Evolutionary conservation across 2,113 vertebrate genomes (phyloP).

Genomic region (Benthochromis sp.): DNA sequence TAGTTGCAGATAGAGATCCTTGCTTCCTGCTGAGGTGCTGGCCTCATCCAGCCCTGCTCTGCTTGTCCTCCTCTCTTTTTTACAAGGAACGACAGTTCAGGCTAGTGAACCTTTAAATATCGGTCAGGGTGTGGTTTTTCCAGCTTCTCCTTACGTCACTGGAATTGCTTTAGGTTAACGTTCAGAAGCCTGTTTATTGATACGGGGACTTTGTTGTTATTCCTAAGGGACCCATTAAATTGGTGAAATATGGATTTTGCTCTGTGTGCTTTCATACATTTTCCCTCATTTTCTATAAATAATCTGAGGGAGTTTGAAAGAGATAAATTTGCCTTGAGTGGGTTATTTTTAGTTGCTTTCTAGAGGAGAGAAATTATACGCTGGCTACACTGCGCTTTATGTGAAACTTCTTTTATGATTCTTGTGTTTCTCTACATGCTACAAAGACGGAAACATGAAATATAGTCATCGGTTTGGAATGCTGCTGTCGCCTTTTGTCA

Average conservation of each 20-base stretch:
- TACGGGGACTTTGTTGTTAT: background rate
- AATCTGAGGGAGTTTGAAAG: background rate
- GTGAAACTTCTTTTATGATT: background rate
- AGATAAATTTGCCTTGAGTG: background rate
- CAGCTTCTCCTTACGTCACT: background rate
- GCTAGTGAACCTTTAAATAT: background rate
- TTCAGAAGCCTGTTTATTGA: background rate
- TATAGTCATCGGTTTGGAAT: background rate
- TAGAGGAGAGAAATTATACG: background rate
- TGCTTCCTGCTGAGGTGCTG: background rate
- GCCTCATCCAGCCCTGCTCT: background rate
- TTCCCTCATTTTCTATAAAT: background rate
- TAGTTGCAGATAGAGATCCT: background rate
- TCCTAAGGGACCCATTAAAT: background rate
- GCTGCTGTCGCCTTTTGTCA: background rate
- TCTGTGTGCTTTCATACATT: background rate
- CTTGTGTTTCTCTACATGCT: background rate
- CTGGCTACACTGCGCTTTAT: background rate
- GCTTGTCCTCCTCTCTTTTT: background rate
- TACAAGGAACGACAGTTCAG: background rate
- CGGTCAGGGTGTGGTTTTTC: background rate
- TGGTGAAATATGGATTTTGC: background rate
- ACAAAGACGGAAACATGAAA: background rate
- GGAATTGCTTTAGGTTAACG: background rate
- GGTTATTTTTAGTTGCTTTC: background rate